Percentiles rank a stretch among this genome's conserved stretches.
Evolutionary conservation across 2,113 vertebrate genomes (phyloP).

Genomic region (Mellivora capensis): DNA sequence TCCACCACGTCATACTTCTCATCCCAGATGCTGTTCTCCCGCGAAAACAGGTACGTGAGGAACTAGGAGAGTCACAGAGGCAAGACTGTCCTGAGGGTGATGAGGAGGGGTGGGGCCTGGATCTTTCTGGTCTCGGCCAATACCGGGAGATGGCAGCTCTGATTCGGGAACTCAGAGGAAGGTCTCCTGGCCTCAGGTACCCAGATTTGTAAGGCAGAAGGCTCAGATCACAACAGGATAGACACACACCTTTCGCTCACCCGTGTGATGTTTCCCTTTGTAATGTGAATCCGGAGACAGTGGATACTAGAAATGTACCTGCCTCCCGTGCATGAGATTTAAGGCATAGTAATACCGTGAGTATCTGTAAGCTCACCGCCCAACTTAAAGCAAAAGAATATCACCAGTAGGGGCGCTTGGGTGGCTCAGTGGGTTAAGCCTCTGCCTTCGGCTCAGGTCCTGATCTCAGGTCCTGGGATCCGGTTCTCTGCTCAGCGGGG

Average conservation of each 20-base stretch:
- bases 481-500: accelerated
- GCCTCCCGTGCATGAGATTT: not conserved
- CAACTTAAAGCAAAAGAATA: not conserved
- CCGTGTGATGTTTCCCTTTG: not conserved
- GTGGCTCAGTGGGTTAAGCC: no score
- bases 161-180: accelerated
- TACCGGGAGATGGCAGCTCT: accelerated
- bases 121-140: no score
- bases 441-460: no score
- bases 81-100: accelerated
- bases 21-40: slow-evolving; percentile 97
- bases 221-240: not conserved
- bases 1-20: slow-evolving; percentile 89
- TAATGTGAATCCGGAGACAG: accelerated
- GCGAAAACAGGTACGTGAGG: slow-evolving; percentile 95
- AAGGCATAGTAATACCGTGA: not conserved
- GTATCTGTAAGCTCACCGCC: not conserved
- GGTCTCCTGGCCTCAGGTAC: not conserved
- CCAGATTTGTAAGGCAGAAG: accelerated
- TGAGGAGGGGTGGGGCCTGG: accelerated
- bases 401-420: no score
- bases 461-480: no score
- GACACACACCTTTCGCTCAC: accelerated
- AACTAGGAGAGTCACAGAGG: slow-evolving; percentile 83
- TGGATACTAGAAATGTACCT: accelerated